phyloP scores from a whole-genome alignment of 2,888 invertebrate species.

The Eilema caniola region DNA sequence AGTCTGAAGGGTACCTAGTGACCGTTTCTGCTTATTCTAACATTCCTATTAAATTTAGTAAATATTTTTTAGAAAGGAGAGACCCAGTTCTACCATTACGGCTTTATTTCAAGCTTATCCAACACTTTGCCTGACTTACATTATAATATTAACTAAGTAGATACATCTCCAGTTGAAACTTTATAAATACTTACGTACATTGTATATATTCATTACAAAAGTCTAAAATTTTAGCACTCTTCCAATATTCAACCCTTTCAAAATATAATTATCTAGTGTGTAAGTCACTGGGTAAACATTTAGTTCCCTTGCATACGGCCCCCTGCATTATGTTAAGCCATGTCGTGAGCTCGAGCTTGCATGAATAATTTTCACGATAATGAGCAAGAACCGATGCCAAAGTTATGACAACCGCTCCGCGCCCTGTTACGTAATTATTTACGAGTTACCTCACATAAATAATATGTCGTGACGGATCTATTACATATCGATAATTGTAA shows the following conservation, averaged over 20 bases:
- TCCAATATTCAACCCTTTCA: background rate
- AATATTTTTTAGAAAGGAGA: too few relatives aligned
- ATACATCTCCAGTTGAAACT: too few relatives aligned
- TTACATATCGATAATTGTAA: background rate
- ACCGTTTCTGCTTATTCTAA: too few relatives aligned
- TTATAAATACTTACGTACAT: too few relatives aligned
- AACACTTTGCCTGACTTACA: too few relatives aligned
- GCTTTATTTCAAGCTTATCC: too few relatives aligned
- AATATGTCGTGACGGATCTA: conserved; percentile 10
- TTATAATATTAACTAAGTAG: too few relatives aligned
- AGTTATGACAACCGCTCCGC: conserved; percentile 51
- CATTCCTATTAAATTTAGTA: too few relatives aligned
- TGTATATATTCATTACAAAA: too few relatives aligned
- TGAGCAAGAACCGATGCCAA: conserved; percentile 59
- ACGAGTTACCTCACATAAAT: conserved; percentile 29
- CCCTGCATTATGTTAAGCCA: conserved; percentile 69
- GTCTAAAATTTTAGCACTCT: background rate
- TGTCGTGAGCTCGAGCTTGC: conserved; percentile 62
- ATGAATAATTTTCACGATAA: conserved; percentile 72
- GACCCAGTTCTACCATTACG: too few relatives aligned
- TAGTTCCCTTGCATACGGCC: conserved; percentile 26
- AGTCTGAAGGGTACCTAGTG: too few relatives aligned
- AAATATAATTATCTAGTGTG: background rate
- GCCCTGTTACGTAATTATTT: conserved; percentile 35
- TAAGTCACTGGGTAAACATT: conserved; percentile 2